phyloP scores from a whole-genome alignment of 2,888 invertebrate genomes.

The Gisinianus flammeolus region DNA sequence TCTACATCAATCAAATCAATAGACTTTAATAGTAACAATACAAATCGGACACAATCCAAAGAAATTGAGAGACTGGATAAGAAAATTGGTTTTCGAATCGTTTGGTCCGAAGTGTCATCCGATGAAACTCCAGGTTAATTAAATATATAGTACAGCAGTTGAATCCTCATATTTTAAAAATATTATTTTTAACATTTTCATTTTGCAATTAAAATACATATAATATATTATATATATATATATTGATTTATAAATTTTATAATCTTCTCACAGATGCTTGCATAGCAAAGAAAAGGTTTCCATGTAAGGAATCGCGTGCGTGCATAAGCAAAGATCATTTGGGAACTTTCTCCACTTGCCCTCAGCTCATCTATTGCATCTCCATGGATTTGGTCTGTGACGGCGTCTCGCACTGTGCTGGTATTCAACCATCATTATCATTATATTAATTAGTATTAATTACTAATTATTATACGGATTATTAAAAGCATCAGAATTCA shows the following conservation, averaged over 20 bases:
- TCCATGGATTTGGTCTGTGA: slow-evolving; percentile 62
- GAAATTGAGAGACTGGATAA: slow-evolving; percentile 39
- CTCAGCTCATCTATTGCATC: slow-evolving; percentile 61
- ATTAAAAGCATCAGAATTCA: too few relatives aligned
- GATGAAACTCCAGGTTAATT: slow-evolving; percentile 53
- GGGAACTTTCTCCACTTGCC: slow-evolving; percentile 54
- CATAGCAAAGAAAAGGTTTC: slow-evolving; percentile 60
- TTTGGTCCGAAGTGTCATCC: slow-evolving; percentile 59
- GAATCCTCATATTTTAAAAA: not conserved
- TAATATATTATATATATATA: not conserved
- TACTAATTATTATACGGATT: too few relatives aligned
- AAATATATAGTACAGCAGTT: not conserved
- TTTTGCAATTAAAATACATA: slow-evolving; percentile 1
- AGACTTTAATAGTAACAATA: slow-evolving; percentile 52
- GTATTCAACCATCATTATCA: too few relatives aligned
- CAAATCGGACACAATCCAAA: slow-evolving; percentile 56
- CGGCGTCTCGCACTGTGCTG: slow-evolving; percentile 63
- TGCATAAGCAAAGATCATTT: slow-evolving; percentile 56
- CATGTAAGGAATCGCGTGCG: slow-evolving; percentile 60
- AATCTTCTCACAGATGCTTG: slow-evolving; percentile 48
- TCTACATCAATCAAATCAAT: not conserved
- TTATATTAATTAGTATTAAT: too few relatives aligned
- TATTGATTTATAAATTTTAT: not conserved
- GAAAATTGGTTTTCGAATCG: slow-evolving; percentile 53
- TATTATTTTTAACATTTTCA: not conserved